These are phyloP conservation scores for Exaiptasia diaphana DNA, from an alignment of 64 coral and sea anemone genomes.

Conservation along the genomic window DNA sequence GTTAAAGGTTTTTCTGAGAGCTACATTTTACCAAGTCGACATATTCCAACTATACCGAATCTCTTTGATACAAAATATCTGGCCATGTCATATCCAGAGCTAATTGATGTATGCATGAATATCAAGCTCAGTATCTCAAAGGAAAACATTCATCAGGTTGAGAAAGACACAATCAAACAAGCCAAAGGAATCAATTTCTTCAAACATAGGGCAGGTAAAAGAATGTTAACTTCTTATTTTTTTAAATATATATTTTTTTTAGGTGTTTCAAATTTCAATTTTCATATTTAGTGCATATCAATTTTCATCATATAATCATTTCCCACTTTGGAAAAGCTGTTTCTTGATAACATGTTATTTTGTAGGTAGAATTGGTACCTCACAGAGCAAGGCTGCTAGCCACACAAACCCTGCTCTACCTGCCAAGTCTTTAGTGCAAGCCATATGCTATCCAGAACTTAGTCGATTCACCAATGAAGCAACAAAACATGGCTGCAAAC, in stretches of 20 bases:
- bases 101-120: background rate
- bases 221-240: too few relatives aligned
- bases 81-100: conserved; percentile 3
- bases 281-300: too few relatives aligned
- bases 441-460: conserved; percentile 12
- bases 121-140: conserved; percentile 32
- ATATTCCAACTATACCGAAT: conserved; percentile 16
- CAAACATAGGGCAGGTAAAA: conserved; percentile 50
- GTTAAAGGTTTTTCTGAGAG: background rate
- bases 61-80: conserved; percentile 20
- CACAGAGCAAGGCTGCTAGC: background rate
- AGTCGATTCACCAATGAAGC: background rate
- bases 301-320: too few relatives aligned
- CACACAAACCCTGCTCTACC: conserved; percentile 44
- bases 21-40: conserved; percentile 35
- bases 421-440: conserved; percentile 21
- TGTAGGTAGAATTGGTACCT: conserved; percentile 11
- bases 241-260: too few relatives aligned
- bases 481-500: conserved; percentile 15
- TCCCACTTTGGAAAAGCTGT: too few relatives aligned
- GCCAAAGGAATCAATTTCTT: conserved; percentile 35
- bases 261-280: too few relatives aligned
- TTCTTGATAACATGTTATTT: too few relatives aligned
- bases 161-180: conserved; percentile 47
- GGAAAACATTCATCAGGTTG: conserved; percentile 37